phyloP scores from a whole-genome alignment of 2,797 vertebrate genomes.

The Anabas testudineus region DNA sequence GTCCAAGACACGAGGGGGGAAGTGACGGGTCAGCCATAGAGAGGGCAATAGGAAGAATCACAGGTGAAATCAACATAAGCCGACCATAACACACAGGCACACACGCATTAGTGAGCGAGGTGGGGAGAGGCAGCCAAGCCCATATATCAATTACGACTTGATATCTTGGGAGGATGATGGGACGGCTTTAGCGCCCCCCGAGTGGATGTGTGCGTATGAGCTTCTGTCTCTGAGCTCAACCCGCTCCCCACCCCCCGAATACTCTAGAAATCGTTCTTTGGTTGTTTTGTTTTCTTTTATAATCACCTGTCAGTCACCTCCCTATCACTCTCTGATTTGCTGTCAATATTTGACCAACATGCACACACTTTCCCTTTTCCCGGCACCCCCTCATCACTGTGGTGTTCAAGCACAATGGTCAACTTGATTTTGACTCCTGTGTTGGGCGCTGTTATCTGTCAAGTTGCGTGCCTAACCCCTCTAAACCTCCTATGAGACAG shows the following conservation, averaged over 20 bases:
- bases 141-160: conserved; percentile 83
- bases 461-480: conserved; percentile 24
- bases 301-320: conserved; percentile 48
- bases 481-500: conserved; percentile 62
- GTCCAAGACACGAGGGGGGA: conserved; percentile 42
- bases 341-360: conserved; percentile 11
- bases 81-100: conserved; percentile 65
- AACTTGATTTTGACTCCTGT: conserved; percentile 55
- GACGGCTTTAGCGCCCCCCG: conserved; percentile 55
- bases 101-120: conserved; percentile 17
- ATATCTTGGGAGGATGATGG: conserved; percentile 75
- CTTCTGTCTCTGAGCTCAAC: neutral
- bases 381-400: neutral
- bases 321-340: conserved; percentile 9
- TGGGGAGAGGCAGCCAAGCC: conserved; percentile 74
- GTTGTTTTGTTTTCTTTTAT: conserved; percentile 6
- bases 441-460: conserved; percentile 58
- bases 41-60: conserved; percentile 79
- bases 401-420: conserved; percentile 29
- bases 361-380: neutral
- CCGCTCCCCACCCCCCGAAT: neutral
- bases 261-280: neutral
- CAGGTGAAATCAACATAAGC: conserved; percentile 82
- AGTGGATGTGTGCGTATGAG: conserved; percentile 21
- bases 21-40: conserved; percentile 81